phyloP scores from a whole-genome alignment of 2,113 vertebrate species.

The Hyperopisus bebe region DNA sequence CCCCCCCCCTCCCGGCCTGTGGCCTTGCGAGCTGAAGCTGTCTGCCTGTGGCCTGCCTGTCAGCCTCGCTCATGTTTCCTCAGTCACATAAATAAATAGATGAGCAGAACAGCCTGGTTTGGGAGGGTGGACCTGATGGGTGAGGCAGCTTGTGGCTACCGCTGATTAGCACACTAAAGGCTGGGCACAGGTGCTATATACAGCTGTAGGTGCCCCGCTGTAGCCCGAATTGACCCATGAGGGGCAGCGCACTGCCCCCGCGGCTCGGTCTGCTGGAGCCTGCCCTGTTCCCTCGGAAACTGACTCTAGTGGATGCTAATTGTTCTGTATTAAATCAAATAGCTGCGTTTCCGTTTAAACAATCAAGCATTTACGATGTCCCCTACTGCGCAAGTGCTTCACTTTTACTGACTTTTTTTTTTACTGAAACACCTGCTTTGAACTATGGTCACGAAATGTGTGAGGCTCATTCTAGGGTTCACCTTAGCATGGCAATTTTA shows the following conservation, averaged over 20 bases:
- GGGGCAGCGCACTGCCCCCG: background rate
- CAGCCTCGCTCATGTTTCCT: background rate
- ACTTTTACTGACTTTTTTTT: background rate
- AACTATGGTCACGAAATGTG: background rate
- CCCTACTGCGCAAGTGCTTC: background rate
- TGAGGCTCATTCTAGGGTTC: background rate
- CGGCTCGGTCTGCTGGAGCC: background rate
- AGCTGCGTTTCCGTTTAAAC: background rate
- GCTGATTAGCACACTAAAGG: slow-evolving; percentile 10
- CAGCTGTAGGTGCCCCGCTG: background rate
- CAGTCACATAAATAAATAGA: background rate
- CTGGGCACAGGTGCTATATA: slow-evolving; percentile 8
- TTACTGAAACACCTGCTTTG: background rate
- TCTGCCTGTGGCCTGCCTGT: background rate
- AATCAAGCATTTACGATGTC: background rate
- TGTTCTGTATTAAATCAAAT: background rate
- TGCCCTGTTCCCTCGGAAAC: background rate
- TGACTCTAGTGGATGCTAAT: background rate
- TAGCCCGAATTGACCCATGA: background rate
- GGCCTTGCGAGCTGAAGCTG: background rate
- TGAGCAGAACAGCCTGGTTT: background rate
- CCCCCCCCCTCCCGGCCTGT: background rate
- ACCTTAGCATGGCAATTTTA: background rate
- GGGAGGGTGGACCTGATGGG: background rate
- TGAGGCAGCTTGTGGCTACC: background rate